Conservation (phyloP, 2,797 vertebrate genomes). For the Falco columbarius region DNA sequence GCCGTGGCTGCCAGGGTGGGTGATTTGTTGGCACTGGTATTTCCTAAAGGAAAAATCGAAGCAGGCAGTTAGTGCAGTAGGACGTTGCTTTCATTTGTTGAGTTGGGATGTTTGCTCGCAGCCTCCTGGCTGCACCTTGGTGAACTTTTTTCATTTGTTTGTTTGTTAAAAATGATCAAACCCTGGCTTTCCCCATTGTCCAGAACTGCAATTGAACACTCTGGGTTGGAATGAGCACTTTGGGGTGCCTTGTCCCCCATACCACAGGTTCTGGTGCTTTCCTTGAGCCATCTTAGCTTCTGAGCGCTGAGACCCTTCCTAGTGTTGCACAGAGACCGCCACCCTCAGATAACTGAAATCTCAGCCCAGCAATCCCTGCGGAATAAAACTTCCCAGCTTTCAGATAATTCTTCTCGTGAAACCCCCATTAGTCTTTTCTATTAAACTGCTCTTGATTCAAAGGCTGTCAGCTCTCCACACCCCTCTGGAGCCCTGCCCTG, state of each 20-base stretch:
- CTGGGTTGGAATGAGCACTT: background rate
- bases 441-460: background rate
- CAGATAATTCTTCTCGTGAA: background rate
- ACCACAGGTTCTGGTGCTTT: background rate
- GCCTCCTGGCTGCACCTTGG: background rate
- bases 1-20: fast-evolving
- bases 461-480: background rate
- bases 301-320: background rate
- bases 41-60: background rate
- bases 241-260: background rate
- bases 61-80: background rate
- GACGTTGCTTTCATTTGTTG: fast-evolving
- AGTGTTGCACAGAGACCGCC: background rate
- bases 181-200: background rate
- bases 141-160: too few species aligned
- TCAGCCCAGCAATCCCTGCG: background rate
- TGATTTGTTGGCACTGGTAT: background rate
- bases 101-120: background rate
- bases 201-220: background rate
- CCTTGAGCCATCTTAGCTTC: background rate
- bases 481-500: background rate
- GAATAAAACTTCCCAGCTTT: background rate
- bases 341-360: background rate
- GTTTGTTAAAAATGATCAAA: background rate
- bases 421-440: background rate